A percentile compares a stretch with the other conserved stretches of the same genome.
These are phyloP conservation scores for Atrina japonica DNA, from an alignment of 2,888 invertebrate genomes.

Conservation along the genomic window DNA sequence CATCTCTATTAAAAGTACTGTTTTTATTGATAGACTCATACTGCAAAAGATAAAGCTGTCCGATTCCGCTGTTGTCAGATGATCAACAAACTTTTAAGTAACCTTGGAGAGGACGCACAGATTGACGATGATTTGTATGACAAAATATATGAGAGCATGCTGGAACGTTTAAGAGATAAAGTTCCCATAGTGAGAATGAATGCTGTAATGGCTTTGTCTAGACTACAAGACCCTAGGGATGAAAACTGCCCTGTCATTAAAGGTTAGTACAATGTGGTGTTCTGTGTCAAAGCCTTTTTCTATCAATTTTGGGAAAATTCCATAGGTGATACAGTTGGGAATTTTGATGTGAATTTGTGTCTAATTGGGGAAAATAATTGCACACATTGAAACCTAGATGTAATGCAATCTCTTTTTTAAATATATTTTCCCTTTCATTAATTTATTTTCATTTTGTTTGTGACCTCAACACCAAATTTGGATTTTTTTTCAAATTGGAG, in stretches of 20 bases:
- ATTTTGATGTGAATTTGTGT: too few species aligned
- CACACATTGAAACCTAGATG: too few species aligned
- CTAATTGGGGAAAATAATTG: too few species aligned
- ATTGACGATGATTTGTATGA: constrained; percentile 90
- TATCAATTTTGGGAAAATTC: too few species aligned
- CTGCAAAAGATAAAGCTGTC: constrained; percentile 83
- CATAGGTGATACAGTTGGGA: too few species aligned
- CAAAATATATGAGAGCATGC: constrained; percentile 87
- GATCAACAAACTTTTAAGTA: constrained; percentile 87
- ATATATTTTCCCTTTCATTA: too few species aligned
- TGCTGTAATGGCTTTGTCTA: constrained; percentile 89
- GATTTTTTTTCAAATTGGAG: background rate
- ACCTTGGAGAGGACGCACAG: constrained; percentile 88
- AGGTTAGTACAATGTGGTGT: constrained; percentile 77
- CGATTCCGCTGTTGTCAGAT: constrained; percentile 90
- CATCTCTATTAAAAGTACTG: too few species aligned
- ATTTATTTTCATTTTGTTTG: too few species aligned
- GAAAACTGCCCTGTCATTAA: constrained; percentile 88
- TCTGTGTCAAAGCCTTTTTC: too few species aligned
- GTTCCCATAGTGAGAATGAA: constrained; percentile 89
- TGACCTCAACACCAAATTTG: too few species aligned
- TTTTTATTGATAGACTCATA: constrained; percentile 68
- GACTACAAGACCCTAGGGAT: constrained; percentile 90
- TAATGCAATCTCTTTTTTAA: too few species aligned
- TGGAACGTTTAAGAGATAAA: constrained; percentile 86